Evolutionary conservation across 1,140 invertebrate species (phyloP).

Genomic region (Anastatus disparis): DNA sequence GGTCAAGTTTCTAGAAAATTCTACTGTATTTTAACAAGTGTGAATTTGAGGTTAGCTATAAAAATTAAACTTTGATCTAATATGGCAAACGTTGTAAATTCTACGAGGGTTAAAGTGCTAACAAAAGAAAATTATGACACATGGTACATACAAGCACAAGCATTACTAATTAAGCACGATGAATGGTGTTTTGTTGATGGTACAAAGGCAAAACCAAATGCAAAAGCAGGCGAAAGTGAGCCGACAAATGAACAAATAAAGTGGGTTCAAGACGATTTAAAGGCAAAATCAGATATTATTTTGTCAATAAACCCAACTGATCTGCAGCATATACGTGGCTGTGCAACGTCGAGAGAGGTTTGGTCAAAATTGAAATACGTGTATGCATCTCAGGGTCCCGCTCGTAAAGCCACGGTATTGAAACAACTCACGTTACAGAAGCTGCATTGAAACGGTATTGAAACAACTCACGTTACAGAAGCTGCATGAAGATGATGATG

Average conservation of each 20-base stretch:
- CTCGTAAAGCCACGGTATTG: constrained; percentile 35
- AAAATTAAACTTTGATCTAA: no score
- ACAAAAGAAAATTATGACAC: constrained; percentile 40
- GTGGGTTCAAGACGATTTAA: no score
- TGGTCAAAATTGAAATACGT: constrained; percentile 40
- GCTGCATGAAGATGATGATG: neutral
- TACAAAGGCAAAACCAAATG: constrained; percentile 16
- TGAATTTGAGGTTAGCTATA: no score
- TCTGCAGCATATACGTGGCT: constrained; percentile 33
- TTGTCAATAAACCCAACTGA: constrained; percentile 40
- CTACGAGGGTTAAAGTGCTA: constrained; percentile 36
- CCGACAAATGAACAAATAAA: constrained; percentile 28
- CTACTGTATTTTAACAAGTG: no score
- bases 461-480: constrained; percentile 16
- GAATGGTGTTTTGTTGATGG: constrained; percentile 32
- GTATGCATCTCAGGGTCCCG: constrained; percentile 35
- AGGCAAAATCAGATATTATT: constrained; percentile 45
- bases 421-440: constrained; percentile 16
- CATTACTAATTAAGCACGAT: constrained; percentile 26
- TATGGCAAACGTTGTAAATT: no score
- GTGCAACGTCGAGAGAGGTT: constrained; percentile 34
- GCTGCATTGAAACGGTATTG: neutral
- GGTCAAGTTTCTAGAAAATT: no score
- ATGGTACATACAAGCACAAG: constrained; percentile 39
- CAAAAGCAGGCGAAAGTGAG: neutral